Evolutionary conservation across 2,113 vertebrate genomes (phyloP).

Genomic region (Recurvirostra avosetta): DNA sequence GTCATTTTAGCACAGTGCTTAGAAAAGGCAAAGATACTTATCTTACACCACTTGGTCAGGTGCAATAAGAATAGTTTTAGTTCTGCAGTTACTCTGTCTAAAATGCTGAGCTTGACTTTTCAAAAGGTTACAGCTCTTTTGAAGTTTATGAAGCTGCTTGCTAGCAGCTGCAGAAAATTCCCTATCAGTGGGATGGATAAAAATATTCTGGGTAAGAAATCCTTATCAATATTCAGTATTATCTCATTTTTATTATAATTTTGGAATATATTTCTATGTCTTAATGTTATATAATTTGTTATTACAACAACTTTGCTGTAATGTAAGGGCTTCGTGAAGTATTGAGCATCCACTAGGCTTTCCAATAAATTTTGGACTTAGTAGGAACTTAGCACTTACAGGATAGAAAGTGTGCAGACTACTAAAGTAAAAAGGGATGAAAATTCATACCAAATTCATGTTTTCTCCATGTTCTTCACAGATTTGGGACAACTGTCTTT

Average conservation of each 20-base stretch:
- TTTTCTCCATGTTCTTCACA: constrained; percentile 11
- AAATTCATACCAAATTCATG: background rate
- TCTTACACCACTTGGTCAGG: background rate
- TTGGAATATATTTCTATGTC: background rate
- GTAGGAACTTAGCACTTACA: background rate
- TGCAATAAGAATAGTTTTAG: background rate
- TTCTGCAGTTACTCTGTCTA: background rate
- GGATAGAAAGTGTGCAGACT: background rate
- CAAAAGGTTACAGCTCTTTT: background rate
- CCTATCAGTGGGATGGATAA: background rate
- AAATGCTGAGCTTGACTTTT: background rate
- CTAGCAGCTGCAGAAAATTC: background rate
- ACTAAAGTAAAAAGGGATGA: background rate
- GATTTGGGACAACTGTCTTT: background rate
- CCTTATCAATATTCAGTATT: background rate
- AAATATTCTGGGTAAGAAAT: background rate
- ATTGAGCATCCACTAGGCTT: background rate
- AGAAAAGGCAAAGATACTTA: background rate
- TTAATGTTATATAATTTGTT: background rate
- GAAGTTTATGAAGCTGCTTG: background rate
- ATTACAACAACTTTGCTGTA: background rate
- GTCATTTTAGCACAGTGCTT: background rate
- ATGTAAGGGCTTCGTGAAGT: background rate
- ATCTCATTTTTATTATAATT: background rate
- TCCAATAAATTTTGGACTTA: background rate